phyloP scores from a whole-genome alignment of 2,797 vertebrate genomes.

The Silurus lanzhouensis region DNA sequence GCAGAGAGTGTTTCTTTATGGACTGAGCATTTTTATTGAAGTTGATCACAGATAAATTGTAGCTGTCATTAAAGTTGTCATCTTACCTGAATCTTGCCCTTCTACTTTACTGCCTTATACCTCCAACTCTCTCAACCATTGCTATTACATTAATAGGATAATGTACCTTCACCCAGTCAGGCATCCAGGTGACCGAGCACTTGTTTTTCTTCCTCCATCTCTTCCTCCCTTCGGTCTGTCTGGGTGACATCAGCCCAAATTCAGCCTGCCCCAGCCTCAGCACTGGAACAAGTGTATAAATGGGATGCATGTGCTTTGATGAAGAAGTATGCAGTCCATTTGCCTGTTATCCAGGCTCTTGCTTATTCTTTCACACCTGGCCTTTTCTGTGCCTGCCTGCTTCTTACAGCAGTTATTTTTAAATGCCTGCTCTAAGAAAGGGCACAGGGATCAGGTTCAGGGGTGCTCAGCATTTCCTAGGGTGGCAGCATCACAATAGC shows the following conservation, averaged over 20 bases:
- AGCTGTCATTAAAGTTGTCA: neutral
- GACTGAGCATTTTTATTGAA: neutral
- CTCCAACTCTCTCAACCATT: neutral
- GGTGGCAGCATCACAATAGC: constrained; percentile 66
- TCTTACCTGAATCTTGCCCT: constrained; percentile 1
- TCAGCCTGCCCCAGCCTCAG: constrained; percentile 55
- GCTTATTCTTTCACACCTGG: constrained; percentile 41
- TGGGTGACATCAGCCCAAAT: constrained; percentile 62
- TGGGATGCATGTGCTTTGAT: neutral
- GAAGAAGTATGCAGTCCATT: constrained; percentile 26
- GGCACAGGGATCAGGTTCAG: constrained; percentile 71
- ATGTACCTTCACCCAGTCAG: constrained; percentile 64
- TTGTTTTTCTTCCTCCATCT: constrained; percentile 59
- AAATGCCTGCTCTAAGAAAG: constrained; percentile 63
- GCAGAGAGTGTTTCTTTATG: neutral
- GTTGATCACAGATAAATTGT: neutral
- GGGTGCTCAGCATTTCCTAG: constrained; percentile 71
- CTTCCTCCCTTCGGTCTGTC: constrained; percentile 54
- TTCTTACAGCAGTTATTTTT: constrained; percentile 69
- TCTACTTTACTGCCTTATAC: neutral
- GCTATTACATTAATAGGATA: neutral
- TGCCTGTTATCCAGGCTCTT: constrained; percentile 36
- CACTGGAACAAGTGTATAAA: constrained; percentile 5
- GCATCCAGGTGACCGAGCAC: constrained; percentile 64
- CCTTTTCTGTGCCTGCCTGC: constrained; percentile 43